A percentile compares a stretch with the other conserved stretches of the same genome.
These are phyloP conservation scores for Microtus ochrogaster DNA, from an alignment of 2,113 vertebrate species.

Conservation along the genomic window DNA sequence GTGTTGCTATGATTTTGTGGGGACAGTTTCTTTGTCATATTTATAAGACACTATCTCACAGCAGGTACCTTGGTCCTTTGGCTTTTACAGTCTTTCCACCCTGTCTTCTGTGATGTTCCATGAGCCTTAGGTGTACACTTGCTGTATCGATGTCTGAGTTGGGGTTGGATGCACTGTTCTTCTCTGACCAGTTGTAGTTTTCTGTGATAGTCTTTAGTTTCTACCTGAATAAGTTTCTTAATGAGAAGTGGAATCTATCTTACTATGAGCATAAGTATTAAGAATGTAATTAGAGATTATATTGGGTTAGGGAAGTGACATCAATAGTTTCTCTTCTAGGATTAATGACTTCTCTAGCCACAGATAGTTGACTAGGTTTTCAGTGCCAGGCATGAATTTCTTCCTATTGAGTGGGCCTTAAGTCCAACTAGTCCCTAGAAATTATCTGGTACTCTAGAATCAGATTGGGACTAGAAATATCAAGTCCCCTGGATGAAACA, in stretches of 20 bases:
- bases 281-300: not conserved
- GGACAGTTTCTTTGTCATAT: not conserved
- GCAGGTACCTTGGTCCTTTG: not conserved
- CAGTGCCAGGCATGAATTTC: not conserved
- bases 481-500: not conserved
- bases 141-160: not conserved
- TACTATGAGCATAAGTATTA: not conserved
- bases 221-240: not conserved
- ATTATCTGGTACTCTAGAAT: not conserved
- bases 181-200: not conserved
- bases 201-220: not conserved
- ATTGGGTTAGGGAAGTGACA: too few relatives aligned
- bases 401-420: not conserved
- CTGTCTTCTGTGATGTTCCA: not conserved
- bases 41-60: not conserved
- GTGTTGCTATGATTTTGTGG: not conserved
- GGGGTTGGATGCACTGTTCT: not conserved
- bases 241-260: not conserved
- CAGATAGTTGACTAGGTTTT: not conserved
- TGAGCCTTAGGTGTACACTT: too few relatives aligned
- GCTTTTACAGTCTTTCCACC: not conserved
- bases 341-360: not conserved
- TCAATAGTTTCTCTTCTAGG: not conserved
- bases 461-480: not conserved
- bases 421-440: not conserved